phyloP scores from a whole-genome alignment of 2,888 invertebrate genomes.

The Dysmachus trigonus region DNA sequence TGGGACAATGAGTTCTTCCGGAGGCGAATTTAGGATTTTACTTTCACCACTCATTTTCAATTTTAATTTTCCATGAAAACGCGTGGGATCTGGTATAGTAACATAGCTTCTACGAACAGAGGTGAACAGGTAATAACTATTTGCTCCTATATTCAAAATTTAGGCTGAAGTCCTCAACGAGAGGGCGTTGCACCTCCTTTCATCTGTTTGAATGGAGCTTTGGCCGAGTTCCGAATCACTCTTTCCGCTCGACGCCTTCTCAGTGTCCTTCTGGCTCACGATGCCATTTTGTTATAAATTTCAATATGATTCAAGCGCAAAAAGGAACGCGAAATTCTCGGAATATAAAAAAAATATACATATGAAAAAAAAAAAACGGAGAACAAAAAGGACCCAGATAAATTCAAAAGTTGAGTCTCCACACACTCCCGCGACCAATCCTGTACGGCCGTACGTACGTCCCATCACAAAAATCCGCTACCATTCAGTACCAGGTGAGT shows the following conservation, averaged over 20 bases:
- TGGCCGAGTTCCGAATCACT: background rate
- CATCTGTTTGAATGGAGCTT: background rate
- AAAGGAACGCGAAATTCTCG: background rate
- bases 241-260: background rate
- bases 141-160: background rate
- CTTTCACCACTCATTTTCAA: too few relatives aligned
- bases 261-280: background rate
- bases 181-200: background rate
- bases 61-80: too few relatives aligned
- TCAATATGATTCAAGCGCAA: background rate
- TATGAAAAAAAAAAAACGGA: background rate
- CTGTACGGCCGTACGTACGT: background rate
- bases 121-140: background rate
- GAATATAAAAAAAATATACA: background rate
- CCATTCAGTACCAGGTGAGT: background rate
- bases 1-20: too few relatives aligned
- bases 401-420: background rate
- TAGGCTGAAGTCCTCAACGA: background rate
- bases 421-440: background rate
- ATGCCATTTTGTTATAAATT: background rate
- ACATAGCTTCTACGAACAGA: background rate
- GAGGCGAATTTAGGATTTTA: too few relatives aligned
- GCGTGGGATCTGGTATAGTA: too few relatives aligned
- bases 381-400: background rate
- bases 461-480: background rate